Conservation (phyloP, 2,113 vertebrate species). For the Origma solitaria region DNA sequence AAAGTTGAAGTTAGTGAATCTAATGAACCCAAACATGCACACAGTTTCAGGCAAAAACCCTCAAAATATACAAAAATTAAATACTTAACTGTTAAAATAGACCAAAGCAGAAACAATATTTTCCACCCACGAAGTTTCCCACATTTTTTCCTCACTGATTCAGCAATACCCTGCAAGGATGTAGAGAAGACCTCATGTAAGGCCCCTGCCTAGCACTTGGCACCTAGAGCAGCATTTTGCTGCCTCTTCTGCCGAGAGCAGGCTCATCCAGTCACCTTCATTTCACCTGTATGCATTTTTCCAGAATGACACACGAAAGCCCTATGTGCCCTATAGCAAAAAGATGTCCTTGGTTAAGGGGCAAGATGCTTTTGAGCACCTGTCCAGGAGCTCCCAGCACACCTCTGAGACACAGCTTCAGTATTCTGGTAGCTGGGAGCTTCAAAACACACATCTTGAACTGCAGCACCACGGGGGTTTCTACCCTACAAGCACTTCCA, state of each 20-base stretch:
- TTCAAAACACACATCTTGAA: neutral
- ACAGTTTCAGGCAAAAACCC: neutral
- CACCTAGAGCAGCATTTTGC: neutral
- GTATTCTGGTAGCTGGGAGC: neutral
- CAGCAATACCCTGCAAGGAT: neutral
- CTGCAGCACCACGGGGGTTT: no score
- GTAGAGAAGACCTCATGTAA: neutral
- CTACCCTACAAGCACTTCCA: neutral
- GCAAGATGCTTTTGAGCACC: neutral
- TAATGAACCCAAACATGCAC: neutral
- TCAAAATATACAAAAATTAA: accelerated
- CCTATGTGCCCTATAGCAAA: neutral
- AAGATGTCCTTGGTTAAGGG: accelerated
- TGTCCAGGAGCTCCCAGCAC: neutral
- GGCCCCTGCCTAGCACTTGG: neutral
- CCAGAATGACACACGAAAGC: neutral
- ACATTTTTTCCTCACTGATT: neutral
- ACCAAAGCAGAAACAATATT: neutral
- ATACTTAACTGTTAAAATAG: neutral
- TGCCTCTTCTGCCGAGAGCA: neutral
- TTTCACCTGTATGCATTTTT: neutral
- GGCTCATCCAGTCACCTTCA: neutral
- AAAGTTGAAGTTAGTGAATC: neutral
- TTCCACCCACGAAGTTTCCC: neutral
- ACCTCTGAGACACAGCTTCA: accelerated